Base-by-base conservation (phyloP, 1,140 invertebrate species). In the Berghia stephanieae region DNA sequence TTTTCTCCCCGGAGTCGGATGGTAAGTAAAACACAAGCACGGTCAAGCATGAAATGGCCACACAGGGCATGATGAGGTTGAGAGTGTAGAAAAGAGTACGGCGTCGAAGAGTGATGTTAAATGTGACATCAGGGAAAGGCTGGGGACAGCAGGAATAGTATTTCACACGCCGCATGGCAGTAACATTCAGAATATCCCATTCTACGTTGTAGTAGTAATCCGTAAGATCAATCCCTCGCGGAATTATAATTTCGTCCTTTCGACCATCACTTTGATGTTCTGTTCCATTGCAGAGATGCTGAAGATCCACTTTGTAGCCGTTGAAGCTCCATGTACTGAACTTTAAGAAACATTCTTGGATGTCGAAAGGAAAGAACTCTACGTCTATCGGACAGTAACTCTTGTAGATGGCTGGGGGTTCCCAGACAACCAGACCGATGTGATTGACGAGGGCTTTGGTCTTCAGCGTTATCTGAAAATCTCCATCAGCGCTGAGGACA, bases 261-360 rank as follows among this genome's bases (percentile, higher is more conserved):
- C 81, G 72, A n/a, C 75, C 67, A 2, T 74, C 78, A 10, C 75
- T 67, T 24, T 96, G 0, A 93, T 95, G 82, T 94, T 95, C 81
- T 2, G 60, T 67, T 36, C 73, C 73, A 43, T 75, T 67, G 63
- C 81, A 81, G 24, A 86, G 81, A 74, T 91, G 90, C 46, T 89
- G 82, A 49, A 91, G 79, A 79, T 91, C 90, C 42, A 98, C 96
- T 94, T 97, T 96, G 92, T 95, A 95, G 91, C 96, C 96, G 91
- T 97, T 95, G 93, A 97, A 98, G n/a, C 96, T 97, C 97, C 96
- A 97, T 93, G 94, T 95, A 90, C 97, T 96, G 85, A 99, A 96
- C 93, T 98, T 98, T 94, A 97, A 93, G 43, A 93, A 93, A 86
- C 96, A 97, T 73, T 93, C 96, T 88, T 99, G 97, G 84, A n/a